Percentiles rank a stretch among this genome's conserved stretches.
phyloP scores from a whole-genome alignment of 2,113 vertebrate genomes.

The Ammodramus savannarum region DNA sequence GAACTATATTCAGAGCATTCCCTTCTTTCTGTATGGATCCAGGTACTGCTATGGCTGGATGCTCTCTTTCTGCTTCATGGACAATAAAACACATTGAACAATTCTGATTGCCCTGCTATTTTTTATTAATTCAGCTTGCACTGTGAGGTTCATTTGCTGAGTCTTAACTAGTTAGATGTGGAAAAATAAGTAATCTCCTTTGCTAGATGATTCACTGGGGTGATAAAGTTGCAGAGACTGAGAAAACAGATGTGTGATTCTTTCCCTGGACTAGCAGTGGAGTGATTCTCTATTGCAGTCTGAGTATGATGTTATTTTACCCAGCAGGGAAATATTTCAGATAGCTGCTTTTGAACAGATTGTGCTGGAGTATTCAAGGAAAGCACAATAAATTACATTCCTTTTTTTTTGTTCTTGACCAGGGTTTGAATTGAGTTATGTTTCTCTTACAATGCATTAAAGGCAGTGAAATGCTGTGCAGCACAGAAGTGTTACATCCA shows the following conservation, averaged over 20 bases:
- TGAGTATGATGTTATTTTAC: background rate
- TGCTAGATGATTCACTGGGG: background rate
- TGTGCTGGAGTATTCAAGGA: background rate
- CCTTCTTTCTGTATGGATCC: background rate
- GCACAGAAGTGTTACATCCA: background rate
- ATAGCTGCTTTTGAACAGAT: background rate
- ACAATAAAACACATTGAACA: background rate
- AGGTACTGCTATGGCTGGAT: background rate
- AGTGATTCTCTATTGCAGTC: background rate
- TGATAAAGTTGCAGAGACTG: background rate
- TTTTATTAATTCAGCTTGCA: background rate
- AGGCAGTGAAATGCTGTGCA: background rate
- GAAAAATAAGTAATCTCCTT: background rate
- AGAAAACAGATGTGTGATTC: background rate
- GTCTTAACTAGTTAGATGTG: background rate
- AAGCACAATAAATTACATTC: background rate
- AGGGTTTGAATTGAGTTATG: background rate
- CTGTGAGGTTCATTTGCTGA: background rate
- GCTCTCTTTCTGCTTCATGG: background rate
- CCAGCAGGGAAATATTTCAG: background rate
- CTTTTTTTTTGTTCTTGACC: background rate
- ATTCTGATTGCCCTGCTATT: background rate
- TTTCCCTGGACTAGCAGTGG: background rate
- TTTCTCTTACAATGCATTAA: background rate
- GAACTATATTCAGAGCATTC: background rate